Evolutionary conservation across 2,888 invertebrate species (phyloP), one percentile per base, ranked within the genome.

Genomic region (Epinotia nisella): DNA sequence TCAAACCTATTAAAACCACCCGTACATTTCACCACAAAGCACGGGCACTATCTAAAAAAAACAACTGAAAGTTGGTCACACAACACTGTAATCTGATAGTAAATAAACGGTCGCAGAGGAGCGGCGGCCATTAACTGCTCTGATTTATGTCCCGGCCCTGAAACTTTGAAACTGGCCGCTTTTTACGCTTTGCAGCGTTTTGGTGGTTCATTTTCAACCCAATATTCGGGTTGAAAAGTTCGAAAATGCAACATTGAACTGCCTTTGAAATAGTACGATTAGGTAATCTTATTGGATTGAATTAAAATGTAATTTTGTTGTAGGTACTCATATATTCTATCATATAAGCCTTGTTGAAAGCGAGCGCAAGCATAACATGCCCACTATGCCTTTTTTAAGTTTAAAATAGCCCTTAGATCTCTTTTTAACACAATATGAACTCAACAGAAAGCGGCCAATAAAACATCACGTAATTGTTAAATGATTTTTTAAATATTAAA

Each of bases 61-160:
- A 71, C 73, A 74, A 74, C 51, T 55, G 67, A 74, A 75, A 74
- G 71, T 71, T 75, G 70, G 60, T 68, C 61, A 65, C 66, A 71
- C 74, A 67, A 65, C 65, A 70, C 69, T 59, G 58, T 74, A 76
- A 83, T 81, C 81, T 81, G 79, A 83, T 81, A 80, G 81, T 81
- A 77, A 77, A 76, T 75, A 82, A 81, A 77, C 77, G 77, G 79
- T 80, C 77, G 71, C 78, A 75, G 78, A 81, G 82, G 82, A 79
- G 81, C 76, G 80, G 74, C 69, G 71, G 75, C 80, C 84, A 83
- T 84, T 85, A 84, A 79, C 74, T 75, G 70, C 41, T 24, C 81
- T 84, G 85, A 87, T 86, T 87, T 85, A 87, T 83, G 61, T 79
- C 60, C 78, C 78, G 74, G 71, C 70, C 72, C 75, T 76, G 74